Base-by-base conservation (phyloP, 2,113 vertebrate genomes). In the Chrysemys picta region DNA sequence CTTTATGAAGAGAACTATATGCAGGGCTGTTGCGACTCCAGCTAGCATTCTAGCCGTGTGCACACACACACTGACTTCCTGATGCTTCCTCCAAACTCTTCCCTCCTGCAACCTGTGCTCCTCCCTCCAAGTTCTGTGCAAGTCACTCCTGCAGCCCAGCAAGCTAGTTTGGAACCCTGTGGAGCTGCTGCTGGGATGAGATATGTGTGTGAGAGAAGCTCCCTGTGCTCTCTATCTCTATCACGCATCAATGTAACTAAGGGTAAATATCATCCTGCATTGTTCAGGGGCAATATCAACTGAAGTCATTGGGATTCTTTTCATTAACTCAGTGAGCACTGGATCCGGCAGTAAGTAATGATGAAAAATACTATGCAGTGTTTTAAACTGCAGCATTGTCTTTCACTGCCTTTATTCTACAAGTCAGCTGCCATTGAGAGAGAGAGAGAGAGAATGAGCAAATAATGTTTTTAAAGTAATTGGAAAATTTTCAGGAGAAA, bases 271-370 rank as follows among this genome's bases (percentile, higher is more conserved):
- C 35, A 19, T 69, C 29, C 59, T 81, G 22, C 53, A 42, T 13
- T 27, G 13, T 56, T 56, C 21, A 54, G 53, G 80, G 25, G 50
- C 22, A 42, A 38, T n/a, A 54, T 10, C n/a, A 35, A 56, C 22
- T 82, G 35, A 54, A 82, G n/a, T 42, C 52, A 17, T 25, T 82
- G n/a, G 52, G n/a, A 53, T 16, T 56, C n/a, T 82, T 87, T 31
- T 84, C 5, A 1, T 0, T 0, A 29, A 56, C 35, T 85, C 80
- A 16, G 57, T 69, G 47, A 54, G 11, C 47, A 13, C 52, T 92
- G 53, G 42, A 52, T 85, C 87, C 54, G 0, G 0, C 59, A 45
- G 19, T 76, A 62, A 75, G 76, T 79, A 25, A 75, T 56, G 5
- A 75, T 80, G 57, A 88, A 57, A 91, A 91, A 57, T 90, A 57